phyloP scores from a whole-genome alignment of 1,140 invertebrate genomes.

The Neodiprion virginianus region DNA sequence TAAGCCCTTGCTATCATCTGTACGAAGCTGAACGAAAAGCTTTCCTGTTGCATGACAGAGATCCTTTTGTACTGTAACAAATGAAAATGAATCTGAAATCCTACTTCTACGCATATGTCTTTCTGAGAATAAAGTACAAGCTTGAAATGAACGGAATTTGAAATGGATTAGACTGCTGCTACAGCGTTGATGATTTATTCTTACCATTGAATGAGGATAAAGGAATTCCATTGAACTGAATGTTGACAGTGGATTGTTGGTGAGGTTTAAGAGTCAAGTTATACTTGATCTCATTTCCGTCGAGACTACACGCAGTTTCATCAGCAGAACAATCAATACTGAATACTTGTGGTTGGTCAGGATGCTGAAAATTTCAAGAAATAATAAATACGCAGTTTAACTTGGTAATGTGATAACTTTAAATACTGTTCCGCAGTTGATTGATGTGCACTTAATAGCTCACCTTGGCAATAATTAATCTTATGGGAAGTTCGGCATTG shows the following conservation, averaged over 20 bases:
- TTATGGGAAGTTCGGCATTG: conserved; percentile 43
- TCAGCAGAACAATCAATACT: conserved; percentile 15
- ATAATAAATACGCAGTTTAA: conserved; percentile 3
- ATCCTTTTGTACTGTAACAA: conserved; percentile 12
- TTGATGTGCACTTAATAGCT: conserved; percentile 11
- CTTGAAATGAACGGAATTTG: not conserved
- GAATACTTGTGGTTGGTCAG: conserved; percentile 32
- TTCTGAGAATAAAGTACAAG: conserved; percentile 15
- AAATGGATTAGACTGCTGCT: conserved; percentile 6
- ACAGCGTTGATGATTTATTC: conserved; percentile 12
- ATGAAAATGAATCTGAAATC: not conserved
- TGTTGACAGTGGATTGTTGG: conserved; percentile 21
- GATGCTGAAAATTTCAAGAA: conserved; percentile 19
- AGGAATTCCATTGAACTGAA: conserved; percentile 32
- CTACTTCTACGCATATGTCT: not conserved
- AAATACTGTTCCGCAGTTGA: not conserved
- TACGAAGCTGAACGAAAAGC: conserved; percentile 36
- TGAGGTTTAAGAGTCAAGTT: conserved; percentile 24
- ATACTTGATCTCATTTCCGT: conserved; percentile 1
- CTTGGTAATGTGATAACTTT: not conserved
- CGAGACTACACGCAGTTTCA: not conserved
- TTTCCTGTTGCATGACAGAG: conserved; percentile 8
- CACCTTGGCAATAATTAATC: conserved; percentile 45
- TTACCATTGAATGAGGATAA: conserved; percentile 31
- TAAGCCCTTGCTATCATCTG: conserved; percentile 30